phyloP scores from a whole-genome alignment of 2,113 vertebrate species.

The Ivindomyrus marchei region DNA sequence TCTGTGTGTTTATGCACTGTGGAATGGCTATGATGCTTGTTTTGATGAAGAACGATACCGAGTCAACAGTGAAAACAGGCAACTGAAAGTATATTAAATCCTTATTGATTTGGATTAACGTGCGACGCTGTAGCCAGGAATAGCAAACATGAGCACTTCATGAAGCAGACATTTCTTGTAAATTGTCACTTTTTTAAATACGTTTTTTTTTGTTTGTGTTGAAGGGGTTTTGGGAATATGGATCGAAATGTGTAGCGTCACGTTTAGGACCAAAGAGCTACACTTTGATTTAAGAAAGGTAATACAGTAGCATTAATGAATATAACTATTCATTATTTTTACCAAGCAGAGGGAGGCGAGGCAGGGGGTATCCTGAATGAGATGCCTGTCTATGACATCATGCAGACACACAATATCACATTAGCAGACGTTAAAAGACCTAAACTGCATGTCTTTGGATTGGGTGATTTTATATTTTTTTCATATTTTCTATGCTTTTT shows the following conservation, averaged over 20 bases:
- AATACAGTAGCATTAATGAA: neutral
- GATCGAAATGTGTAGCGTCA: neutral
- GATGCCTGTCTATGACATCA: neutral
- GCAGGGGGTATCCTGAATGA: neutral
- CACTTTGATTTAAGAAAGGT: neutral
- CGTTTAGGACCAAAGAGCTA: neutral
- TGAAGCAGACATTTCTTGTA: neutral
- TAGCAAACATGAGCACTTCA: slow-evolving; percentile 14
- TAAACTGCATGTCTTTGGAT: neutral
- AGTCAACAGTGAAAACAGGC: neutral
- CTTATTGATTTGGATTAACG: slow-evolving; percentile 19
- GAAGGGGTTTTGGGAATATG: neutral
- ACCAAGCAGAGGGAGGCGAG: too few relatives aligned
- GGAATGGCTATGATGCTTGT: slow-evolving; percentile 46
- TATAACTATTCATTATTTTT: neutral
- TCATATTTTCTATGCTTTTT: neutral
- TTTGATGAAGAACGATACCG: neutral
- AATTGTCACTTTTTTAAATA: neutral
- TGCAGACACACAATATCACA: neutral
- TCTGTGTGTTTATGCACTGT: slow-evolving; percentile 40
- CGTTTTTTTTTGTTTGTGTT: neutral
- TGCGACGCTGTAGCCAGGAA: neutral
- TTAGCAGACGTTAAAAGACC: neutral
- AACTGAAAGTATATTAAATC: neutral
- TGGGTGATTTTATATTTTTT: neutral